Percentiles rank a stretch among this genome's conserved stretches.
These are phyloP conservation scores for Spheniscus humboldti DNA, from an alignment of 2,797 vertebrate genomes.

Conservation along the genomic window DNA sequence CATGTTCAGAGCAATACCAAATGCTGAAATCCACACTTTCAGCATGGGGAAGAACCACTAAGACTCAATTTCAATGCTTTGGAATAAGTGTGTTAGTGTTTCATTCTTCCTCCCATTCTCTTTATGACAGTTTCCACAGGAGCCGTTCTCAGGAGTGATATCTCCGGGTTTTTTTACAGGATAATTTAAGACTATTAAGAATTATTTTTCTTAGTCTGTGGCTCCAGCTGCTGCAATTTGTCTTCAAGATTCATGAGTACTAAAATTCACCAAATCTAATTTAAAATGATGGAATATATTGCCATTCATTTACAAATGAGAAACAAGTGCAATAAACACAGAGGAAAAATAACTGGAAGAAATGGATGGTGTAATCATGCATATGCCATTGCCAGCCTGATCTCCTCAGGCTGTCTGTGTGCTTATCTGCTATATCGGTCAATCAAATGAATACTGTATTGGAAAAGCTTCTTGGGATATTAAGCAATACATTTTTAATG, in stretches of 20 bases:
- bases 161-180: background rate
- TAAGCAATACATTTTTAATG: constrained; percentile 30
- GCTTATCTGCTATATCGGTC: background rate
- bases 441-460: constrained; percentile 5
- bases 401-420: constrained; percentile 29
- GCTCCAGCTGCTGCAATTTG: background rate
- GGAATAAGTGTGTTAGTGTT: background rate
- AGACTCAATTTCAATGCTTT: background rate
- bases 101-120: background rate
- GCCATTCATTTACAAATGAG: constrained; percentile 29
- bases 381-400: background rate
- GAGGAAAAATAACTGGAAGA: constrained; percentile 19
- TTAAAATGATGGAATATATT: constrained; percentile 56
- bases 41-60: background rate
- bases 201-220: background rate
- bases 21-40: background rate
- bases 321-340: constrained; percentile 7
- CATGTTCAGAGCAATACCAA: background rate
- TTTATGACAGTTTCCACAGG: background rate
- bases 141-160: background rate
- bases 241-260: constrained; percentile 15
- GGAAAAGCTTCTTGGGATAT: background rate
- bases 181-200: background rate
- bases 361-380: constrained; percentile 36
- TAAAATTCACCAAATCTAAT: constrained; percentile 62